Evolutionary conservation across 2,797 vertebrate genomes (phyloP), one percentile per base, ranked within the genome.

Genomic region (Manis pentadactyla): DNA sequence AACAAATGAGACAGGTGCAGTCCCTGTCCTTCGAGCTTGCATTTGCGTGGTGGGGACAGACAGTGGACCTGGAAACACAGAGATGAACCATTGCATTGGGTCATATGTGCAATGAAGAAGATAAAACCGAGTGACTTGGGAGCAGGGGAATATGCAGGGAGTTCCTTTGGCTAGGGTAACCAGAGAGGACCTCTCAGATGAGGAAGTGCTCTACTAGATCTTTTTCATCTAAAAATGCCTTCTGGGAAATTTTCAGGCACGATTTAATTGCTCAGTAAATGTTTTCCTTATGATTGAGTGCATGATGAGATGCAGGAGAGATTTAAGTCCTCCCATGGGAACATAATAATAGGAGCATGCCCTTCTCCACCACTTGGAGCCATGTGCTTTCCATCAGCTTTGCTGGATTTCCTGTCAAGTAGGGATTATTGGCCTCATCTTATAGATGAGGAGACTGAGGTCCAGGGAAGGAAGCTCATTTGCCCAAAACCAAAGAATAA

Each of bases 141-240:
- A 42, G 19, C 19, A 1, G 2, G 5, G 5, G 14, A 49, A 34
- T 10, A 1, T 19, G 5, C 4, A 5, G 74, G 34, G 46, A 19
- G 9, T 25, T 78, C 42, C 27, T 92, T 53, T 61, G 37, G 25
- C 34, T 31, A 34, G 25, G 25, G 15, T 42, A 29, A 63, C 39
- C 39, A 15, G 77, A 77, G 84, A 68, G 29, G 14, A 29, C 37
- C 68, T 69, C 34, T 88, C 21, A 2, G 78, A 55, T 46, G 34
- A 87, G 39, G 34, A 31, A 13, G 18, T 53, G 34, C 8, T 37
- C 53, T 21, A n/a, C 29, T 61, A 15, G 42, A 29, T 21, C 29
- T 21, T 92, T 81, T 75, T 39, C 29, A 71, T 68, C 63, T 90
- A 64, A 61, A 93, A 71, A 64, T 27, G 74, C 49, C 37, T 49